Base-by-base conservation (phyloP, 2,797 vertebrate species). In the Ctenochaetus hawaiiensis region DNA sequence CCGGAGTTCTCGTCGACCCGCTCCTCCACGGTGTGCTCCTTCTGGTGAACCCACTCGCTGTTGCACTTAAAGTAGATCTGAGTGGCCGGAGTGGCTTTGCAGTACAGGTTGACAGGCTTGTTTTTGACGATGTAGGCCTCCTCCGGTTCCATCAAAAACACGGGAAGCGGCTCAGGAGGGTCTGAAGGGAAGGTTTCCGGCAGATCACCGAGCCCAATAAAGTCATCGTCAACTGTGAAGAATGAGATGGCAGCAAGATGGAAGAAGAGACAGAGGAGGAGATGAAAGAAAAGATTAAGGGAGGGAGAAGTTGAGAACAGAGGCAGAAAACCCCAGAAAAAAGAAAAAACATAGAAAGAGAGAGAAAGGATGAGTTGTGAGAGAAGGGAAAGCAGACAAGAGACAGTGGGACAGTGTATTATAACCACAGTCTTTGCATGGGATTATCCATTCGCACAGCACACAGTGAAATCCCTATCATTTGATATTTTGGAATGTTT, bases 31-130 rank as follows among this genome's bases (percentile, higher is more conserved):
- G 96, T 96, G 57, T 99, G 98, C 89, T 99, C 98, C 91, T 98
- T 99, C 94, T 99, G 98, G 88, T 99, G 98, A 72, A 99, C 98
- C 98, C 98, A 99, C 83, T 99, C 98, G 1, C 98, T 98, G 93
- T 99, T 99, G 93, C 98, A 99, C 89, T 99, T 99, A 91, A 99
- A 99, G 94, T 99, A 99, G 92, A 99, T 99, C 93, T 99, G 98
- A 0, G 98, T 99, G 74, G 98, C 98, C 0, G 98, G 98, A 54
- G 98, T 99, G 12, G 98, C 98, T 86, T 98, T 99, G 93, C 98
- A 99, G 87, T 98, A 97, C 37, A 99, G 93, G 87, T 98, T 99
- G 80, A 99, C 97, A 0, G 98, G 98, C 86, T 99, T 99, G 92
- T 99, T 99, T 95, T 99, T 99, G 80, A 99, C 97, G 23, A 99